These are phyloP conservation scores for Altica lythri DNA, from an alignment of 2,888 invertebrate species.

Conservation along the genomic window DNA sequence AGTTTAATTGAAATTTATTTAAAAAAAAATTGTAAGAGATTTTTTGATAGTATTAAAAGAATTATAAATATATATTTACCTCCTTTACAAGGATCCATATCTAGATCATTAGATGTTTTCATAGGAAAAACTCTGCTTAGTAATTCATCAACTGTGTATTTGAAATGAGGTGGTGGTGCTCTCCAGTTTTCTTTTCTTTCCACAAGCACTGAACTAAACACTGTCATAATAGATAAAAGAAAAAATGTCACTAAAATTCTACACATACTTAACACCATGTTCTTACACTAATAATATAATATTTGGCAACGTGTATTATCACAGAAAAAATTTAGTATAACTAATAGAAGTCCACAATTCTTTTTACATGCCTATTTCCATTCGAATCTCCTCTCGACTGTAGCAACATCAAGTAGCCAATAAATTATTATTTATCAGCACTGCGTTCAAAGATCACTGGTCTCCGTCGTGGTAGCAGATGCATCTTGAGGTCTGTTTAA, in stretches of 20 bases:
- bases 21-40: too few relatives aligned
- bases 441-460: slow-evolving; percentile 44
- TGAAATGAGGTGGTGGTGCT: slow-evolving; percentile 29
- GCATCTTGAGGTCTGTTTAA: slow-evolving; percentile 34
- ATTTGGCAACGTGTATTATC: slow-evolving; percentile 28
- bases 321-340: slow-evolving; percentile 26
- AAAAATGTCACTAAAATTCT: slow-evolving; percentile 28
- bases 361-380: slow-evolving; percentile 27
- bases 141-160: slow-evolving; percentile 70
- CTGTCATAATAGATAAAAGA: slow-evolving; percentile 26
- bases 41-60: too few relatives aligned
- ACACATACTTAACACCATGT: slow-evolving; percentile 29
- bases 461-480: slow-evolving; percentile 37
- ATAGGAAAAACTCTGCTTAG: slow-evolving; percentile 67
- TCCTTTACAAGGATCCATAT: slow-evolving; percentile 86
- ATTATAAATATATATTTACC: too few relatives aligned
- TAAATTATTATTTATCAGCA: slow-evolving; percentile 36
- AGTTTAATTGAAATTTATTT: too few relatives aligned
- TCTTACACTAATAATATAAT: slow-evolving; percentile 21
- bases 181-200: slow-evolving; percentile 25
- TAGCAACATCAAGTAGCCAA: slow-evolving; percentile 20
- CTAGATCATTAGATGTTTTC: slow-evolving; percentile 74
- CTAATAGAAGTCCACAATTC: slow-evolving; percentile 13
- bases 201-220: slow-evolving; percentile 28
- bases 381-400: slow-evolving; percentile 21